Conservation (phyloP, 2,113 vertebrate genomes). For the Saccopteryx bilineata region DNA sequence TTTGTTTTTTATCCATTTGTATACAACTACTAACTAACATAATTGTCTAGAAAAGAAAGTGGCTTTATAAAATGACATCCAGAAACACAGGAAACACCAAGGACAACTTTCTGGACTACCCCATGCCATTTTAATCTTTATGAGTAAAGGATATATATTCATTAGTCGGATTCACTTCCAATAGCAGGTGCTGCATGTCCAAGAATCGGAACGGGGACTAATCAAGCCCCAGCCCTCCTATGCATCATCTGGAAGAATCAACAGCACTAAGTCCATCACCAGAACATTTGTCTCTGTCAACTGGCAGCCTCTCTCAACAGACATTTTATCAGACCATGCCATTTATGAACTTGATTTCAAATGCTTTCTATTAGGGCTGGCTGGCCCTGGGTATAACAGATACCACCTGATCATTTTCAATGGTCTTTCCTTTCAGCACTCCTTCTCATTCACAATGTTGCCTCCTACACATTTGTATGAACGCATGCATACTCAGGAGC, state of each 20-base stretch:
- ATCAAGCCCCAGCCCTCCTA: constrained; percentile 72
- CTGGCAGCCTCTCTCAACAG: background rate
- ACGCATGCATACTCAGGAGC: too few species aligned
- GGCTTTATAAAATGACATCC: background rate
- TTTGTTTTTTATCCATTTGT: constrained; percentile 36
- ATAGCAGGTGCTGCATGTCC: constrained; percentile 78
- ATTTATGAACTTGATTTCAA: constrained; percentile 45
- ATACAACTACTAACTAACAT: background rate
- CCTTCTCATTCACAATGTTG: background rate
- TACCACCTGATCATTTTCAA: background rate
- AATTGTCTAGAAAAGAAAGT: constrained; percentile 14
- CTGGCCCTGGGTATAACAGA: fast-evolving
- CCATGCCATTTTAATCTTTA: constrained; percentile 79
- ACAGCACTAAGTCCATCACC: constrained; percentile 24
- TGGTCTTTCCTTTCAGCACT: background rate
- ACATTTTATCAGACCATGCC: background rate
- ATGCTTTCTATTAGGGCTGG: background rate
- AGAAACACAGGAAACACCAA: constrained; percentile 67
- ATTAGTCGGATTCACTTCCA: constrained; percentile 77
- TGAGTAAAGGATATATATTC: constrained; percentile 69
- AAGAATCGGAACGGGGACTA: constrained; percentile 81
- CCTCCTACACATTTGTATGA: background rate
- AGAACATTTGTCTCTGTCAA: background rate
- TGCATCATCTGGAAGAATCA: constrained; percentile 49
- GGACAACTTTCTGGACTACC: constrained; percentile 74